Evolutionary conservation across 2,888 invertebrate genomes (phyloP).

Genomic region (Heteromurus nitidus): DNA sequence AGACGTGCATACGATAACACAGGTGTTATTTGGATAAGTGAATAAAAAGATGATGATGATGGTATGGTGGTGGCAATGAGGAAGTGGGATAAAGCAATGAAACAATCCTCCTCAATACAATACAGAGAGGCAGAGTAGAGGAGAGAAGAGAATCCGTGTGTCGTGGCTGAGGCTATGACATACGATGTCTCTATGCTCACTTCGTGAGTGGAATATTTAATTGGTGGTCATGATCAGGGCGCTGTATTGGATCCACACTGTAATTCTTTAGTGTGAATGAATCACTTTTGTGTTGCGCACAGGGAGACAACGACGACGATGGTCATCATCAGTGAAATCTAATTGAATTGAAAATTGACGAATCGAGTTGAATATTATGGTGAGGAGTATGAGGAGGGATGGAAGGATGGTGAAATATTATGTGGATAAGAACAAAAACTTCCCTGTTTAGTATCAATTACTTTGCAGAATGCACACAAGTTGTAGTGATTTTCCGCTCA

Average conservation of each 20-base stretch:
- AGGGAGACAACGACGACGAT: neutral
- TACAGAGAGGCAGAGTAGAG: too few species aligned
- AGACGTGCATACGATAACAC: neutral
- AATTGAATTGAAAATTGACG: conserved; percentile 22
- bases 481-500: conserved; percentile 11
- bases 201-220: conserved; percentile 51
- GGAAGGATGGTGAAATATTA: too few species aligned
- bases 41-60: conserved; percentile 14
- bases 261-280: conserved; percentile 12
- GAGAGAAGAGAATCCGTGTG: neutral
- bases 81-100: conserved; percentile 32
- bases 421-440: neutral
- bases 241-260: neutral
- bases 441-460: conserved; percentile 30
- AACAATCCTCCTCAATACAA: too few species aligned
- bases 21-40: neutral
- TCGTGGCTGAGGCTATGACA: neutral
- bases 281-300: conserved; percentile 1
- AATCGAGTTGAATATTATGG: neutral
- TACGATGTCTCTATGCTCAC: too few species aligned
- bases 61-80: conserved; percentile 44
- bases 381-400: too few species aligned
- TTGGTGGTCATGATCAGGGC: conserved; percentile 17
- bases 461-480: conserved; percentile 10
- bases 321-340: conserved; percentile 2